Percentiles rank a stretch among this genome's conserved stretches.
Conservation (phyloP, 2,797 vertebrate species). For the Cuculus canorus region DNA sequence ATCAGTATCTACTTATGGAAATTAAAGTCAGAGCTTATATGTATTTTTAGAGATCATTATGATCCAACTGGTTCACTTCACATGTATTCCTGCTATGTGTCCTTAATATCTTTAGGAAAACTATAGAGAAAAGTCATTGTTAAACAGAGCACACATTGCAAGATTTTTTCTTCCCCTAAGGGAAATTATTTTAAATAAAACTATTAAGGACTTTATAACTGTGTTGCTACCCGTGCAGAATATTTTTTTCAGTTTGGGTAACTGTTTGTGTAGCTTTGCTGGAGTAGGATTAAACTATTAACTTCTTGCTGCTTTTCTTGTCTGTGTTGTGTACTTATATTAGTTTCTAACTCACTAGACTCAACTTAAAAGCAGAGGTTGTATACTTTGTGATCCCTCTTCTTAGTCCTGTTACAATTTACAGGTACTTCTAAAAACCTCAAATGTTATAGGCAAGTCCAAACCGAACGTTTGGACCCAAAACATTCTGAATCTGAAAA, state of each 20-base stretch:
- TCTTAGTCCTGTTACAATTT: not conserved
- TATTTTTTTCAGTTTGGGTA: not conserved
- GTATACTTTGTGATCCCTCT: not conserved
- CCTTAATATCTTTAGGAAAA: not conserved
- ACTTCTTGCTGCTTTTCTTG: not conserved
- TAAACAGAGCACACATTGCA: not conserved
- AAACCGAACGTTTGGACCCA: not conserved
- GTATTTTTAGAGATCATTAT: slow-evolving; percentile 30
- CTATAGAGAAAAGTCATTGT: not conserved
- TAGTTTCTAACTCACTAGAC: not conserved
- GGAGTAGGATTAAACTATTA: slow-evolving; percentile 6
- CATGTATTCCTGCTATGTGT: not conserved
- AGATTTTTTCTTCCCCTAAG: not conserved
- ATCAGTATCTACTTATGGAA: slow-evolving; percentile 28
- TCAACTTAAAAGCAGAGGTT: not conserved
- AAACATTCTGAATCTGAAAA: not conserved
- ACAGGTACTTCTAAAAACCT: not conserved
- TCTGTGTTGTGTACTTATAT: not conserved
- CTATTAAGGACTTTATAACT: not conserved
- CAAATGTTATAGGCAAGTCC: not conserved
- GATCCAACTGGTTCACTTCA: not conserved
- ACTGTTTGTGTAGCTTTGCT: not conserved
- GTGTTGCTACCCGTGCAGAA: not conserved
- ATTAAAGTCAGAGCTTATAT: slow-evolving; percentile 9
- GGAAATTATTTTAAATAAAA: not conserved